These are phyloP conservation scores for Syngnathus rostellatus DNA, from an alignment of 2,797 vertebrate species.

Conservation along the genomic window DNA sequence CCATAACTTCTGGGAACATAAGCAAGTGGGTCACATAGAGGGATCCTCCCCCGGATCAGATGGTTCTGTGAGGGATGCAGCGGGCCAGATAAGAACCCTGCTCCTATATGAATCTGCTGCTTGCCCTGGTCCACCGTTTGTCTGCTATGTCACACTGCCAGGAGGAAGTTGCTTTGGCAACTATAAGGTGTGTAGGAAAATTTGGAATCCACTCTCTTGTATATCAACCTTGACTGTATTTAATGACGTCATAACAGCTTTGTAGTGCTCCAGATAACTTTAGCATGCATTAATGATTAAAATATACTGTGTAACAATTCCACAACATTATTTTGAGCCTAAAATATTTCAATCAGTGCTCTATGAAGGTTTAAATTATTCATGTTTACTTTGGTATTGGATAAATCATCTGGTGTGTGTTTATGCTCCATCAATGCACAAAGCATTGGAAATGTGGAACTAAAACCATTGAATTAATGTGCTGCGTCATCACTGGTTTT, in stretches of 20 bases:
- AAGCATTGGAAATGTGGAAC: neutral
- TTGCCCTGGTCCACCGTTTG: constrained; percentile 72
- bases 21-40: constrained; percentile 57
- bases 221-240: neutral
- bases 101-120: constrained; percentile 80
- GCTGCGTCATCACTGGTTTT: neutral
- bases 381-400: neutral
- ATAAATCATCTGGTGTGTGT: neutral
- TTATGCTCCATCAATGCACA: neutral
- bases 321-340: neutral
- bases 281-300: neutral
- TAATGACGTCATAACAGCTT: neutral
- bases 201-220: neutral
- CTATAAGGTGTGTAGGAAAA: constrained; percentile 70
- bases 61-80: constrained; percentile 55
- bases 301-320: neutral
- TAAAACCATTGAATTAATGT: neutral
- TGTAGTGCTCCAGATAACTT: neutral
- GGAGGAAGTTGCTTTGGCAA: constrained; percentile 91
- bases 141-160: constrained; percentile 85
- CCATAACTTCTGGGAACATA: constrained; percentile 88
- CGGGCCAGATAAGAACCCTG: constrained; percentile 63
- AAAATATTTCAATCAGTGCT: neutral
- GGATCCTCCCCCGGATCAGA: constrained; percentile 62
- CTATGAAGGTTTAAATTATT: neutral